Conservation (phyloP, 2,888 invertebrate genomes). For the Parthenolecanium corni region DNA sequence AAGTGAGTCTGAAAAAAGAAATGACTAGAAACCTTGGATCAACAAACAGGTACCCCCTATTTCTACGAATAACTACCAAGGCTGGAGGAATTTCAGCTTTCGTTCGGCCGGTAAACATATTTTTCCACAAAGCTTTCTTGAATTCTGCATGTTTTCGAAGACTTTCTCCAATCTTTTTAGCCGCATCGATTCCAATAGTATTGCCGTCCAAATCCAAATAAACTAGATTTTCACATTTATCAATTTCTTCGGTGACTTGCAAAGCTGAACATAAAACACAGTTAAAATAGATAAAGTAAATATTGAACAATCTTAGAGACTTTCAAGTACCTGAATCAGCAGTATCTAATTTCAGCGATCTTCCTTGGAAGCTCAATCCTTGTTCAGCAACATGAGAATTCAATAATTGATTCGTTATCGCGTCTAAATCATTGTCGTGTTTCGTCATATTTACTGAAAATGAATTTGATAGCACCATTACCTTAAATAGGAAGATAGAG, state of each 20-base stretch:
- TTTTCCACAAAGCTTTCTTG: constrained; percentile 76
- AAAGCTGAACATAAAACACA: constrained; percentile 46
- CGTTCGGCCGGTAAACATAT: constrained; percentile 90
- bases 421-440: background rate
- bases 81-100: constrained; percentile 92
- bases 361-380: constrained; percentile 72
- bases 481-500: too few relatives aligned
- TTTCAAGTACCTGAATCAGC: constrained; percentile 51
- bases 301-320: constrained; percentile 41
- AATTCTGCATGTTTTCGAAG: constrained; percentile 66
- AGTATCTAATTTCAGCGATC: constrained; percentile 62
- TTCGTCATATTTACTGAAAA: background rate
- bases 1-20: constrained; percentile 47
- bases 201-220: constrained; percentile 82
- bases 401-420: constrained; percentile 34
- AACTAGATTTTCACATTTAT: constrained; percentile 53
- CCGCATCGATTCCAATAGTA: constrained; percentile 81
- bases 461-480: too few relatives aligned
- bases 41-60: background rate
- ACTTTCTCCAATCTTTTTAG: constrained; percentile 68
- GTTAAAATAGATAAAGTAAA: constrained; percentile 9
- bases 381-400: constrained; percentile 30
- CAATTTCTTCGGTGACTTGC: constrained; percentile 63
- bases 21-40: background rate
- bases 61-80: constrained; percentile 45